Evolutionary conservation across 2,113 vertebrate species (phyloP), one percentile per base, ranked within the genome.

Genomic region (Ophthalmolycus amberensis): DNA sequence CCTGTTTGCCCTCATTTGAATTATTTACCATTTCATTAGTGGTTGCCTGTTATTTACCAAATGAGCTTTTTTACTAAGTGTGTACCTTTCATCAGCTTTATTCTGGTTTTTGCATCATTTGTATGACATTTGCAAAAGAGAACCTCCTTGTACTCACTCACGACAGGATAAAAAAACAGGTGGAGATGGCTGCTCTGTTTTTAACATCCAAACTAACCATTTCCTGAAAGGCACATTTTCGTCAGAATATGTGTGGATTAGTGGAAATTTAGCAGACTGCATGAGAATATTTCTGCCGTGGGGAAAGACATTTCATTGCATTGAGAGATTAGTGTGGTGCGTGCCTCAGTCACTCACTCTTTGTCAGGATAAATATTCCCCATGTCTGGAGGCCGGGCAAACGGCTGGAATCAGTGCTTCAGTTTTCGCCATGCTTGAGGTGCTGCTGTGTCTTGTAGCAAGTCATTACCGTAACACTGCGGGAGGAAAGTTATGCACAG

Each of bases 391-490:
- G 84, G 88, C 81, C 73, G 71, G 77, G 80, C 79, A 29, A 70
- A 75, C 63, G 34, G 60, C 83, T 71, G 75, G 77, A 89, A 71
- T 88, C 84, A 1, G 64, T 59, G 81, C 83, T 87, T 88, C 42
- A 75, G 48, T 85, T 85, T 76, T 63, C 7, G 14, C 76, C 37
- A 7, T 52, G 79, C 76, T 63, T 1, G 62, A 79, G 68, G 76
- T 77, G 72, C 85, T 84, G 80, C 82, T 71, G 59, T 79, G 67
- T 82, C 63, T 86, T 64, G 80, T 86, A 87, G 76, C 56, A 71
- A 91, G 88, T 90, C 89, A 90, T 93, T 91, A 91, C 85, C 85
- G 86, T 85, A 83, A 89, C 85, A 60, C 86, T 75, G 76, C 38
- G 50, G 72, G 75, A 79, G 60, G 38, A 73, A 85, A 84, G 85